A percentile compares a stretch with the other conserved stretches of the same genome.
Evolutionary conservation across 2,113 vertebrate species (phyloP).

Genomic region (Stigmatopora argus): DNA sequence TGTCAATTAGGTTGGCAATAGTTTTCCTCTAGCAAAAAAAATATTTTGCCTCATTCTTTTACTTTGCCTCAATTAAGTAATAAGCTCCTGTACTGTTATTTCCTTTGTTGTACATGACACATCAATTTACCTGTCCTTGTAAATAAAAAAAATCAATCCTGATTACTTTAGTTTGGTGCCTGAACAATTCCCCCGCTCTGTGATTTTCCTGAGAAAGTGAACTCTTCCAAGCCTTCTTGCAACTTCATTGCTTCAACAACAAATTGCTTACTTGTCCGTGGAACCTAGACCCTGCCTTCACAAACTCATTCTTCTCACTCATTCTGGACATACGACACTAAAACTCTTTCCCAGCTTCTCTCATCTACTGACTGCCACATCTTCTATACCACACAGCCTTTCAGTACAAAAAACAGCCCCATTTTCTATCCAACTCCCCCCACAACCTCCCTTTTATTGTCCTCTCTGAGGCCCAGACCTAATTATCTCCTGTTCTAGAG

Average conservation of each 20-base stretch:
- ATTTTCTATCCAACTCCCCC: conserved; percentile 26
- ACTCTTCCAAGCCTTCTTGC: neutral
- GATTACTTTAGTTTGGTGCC: conserved; percentile 3
- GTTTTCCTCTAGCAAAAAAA: conserved; percentile 23
- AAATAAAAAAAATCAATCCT: conserved; percentile 4
- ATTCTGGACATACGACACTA: conserved; percentile 10
- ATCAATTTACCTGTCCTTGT: conserved; percentile 17
- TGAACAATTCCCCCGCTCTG: neutral
- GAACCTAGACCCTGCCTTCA: conserved; percentile 2
- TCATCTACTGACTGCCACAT: conserved; percentile 12
- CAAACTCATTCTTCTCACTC: neutral
- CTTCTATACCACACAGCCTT: neutral
- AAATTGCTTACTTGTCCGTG: neutral
- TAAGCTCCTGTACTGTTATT: neutral
- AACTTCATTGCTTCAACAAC: conserved; percentile 2
- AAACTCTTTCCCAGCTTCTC: conserved; percentile 23
- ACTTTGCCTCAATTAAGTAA: conserved; percentile 13
- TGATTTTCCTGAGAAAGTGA: neutral
- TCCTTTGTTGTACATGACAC: conserved; percentile 28
- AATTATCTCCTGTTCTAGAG: conserved; percentile 53
- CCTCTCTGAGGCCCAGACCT: conserved; percentile 49
- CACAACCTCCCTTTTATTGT: conserved; percentile 34
- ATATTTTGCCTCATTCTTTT: conserved; percentile 14
- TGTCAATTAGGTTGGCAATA: conserved; percentile 19
- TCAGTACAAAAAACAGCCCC: conserved; percentile 27